phyloP scores from a whole-genome alignment of 2,888 invertebrate species.

The Rhorus exstirpatorius region DNA sequence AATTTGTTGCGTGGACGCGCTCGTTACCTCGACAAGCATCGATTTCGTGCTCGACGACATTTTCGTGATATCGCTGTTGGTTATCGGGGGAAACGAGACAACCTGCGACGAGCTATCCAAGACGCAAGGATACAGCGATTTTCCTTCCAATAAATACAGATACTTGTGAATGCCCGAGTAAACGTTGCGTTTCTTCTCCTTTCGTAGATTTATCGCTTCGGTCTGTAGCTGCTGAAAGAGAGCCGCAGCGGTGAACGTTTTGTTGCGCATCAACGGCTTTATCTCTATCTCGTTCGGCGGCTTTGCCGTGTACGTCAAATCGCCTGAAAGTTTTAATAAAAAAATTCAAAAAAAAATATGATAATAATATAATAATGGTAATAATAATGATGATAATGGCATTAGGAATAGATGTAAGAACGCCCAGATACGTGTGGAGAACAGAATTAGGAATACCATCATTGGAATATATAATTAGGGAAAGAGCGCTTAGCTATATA shows the following conservation, averaged over 20 bases:
- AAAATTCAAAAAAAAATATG: slow-evolving; percentile 37
- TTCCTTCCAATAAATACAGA: slow-evolving; percentile 92
- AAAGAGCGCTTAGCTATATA: too few species aligned
- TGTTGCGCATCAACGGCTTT: slow-evolving; percentile 89
- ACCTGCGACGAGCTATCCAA: slow-evolving; percentile 89
- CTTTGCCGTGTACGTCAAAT: slow-evolving; percentile 90
- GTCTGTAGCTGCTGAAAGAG: slow-evolving; percentile 90
- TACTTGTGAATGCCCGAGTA: slow-evolving; percentile 95
- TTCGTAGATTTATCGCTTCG: slow-evolving; percentile 93
- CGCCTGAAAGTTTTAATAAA: slow-evolving; percentile 84
- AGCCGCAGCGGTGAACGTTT: slow-evolving; percentile 89
- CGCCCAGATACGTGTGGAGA: too few species aligned
- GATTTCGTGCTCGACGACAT: slow-evolving; percentile 89
- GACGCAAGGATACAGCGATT: slow-evolving; percentile 91
- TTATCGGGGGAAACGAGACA: slow-evolving; percentile 95
- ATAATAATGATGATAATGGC: too few species aligned
- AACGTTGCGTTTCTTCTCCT: slow-evolving; percentile 94
- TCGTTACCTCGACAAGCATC: slow-evolving; percentile 93
- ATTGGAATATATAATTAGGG: too few species aligned
- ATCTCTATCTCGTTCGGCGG: slow-evolving; percentile 89
- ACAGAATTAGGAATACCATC: too few species aligned
- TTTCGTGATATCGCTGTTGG: slow-evolving; percentile 94
- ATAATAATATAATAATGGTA: too few species aligned
- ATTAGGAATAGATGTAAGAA: too few species aligned
- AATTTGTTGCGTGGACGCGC: slow-evolving; percentile 88